These are phyloP conservation scores for Nannobrachium achirus DNA, from an alignment of 2,113 vertebrate genomes.

Conservation along the genomic window DNA sequence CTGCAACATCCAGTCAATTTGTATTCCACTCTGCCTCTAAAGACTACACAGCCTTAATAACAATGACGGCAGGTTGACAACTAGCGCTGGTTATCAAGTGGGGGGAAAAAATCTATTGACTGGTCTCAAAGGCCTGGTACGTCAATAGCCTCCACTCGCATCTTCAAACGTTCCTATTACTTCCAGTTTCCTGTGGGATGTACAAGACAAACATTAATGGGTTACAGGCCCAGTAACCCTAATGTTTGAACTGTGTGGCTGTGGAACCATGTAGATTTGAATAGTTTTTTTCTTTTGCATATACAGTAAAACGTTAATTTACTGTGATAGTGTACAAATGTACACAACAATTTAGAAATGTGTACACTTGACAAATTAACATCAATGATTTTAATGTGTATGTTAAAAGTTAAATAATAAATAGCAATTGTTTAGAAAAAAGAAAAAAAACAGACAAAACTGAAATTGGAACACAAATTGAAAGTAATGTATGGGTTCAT, in stretches of 20 bases:
- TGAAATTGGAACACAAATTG: no score
- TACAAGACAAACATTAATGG: slow-evolving; percentile 37
- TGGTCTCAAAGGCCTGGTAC: slow-evolving; percentile 47
- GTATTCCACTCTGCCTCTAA: slow-evolving; percentile 44
- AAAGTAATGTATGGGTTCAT: no score
- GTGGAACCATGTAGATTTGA: not conserved
- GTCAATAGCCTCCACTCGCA: slow-evolving; percentile 52
- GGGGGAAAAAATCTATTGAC: slow-evolving; percentile 44
- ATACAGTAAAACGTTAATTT: no score
- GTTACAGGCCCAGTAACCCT: slow-evolving; percentile 17
- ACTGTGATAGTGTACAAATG: no score
- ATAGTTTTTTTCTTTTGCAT: no score
- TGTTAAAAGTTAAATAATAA: no score
- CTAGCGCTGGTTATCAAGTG: slow-evolving; percentile 42
- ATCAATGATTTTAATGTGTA: no score
- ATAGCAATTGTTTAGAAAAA: no score
- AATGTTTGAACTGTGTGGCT: slow-evolving; percentile 28
- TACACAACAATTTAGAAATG: no score
- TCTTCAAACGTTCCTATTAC: slow-evolving; percentile 59
- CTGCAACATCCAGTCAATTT: slow-evolving; percentile 38
- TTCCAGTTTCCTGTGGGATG: slow-evolving; percentile 41
- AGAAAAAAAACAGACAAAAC: no score
- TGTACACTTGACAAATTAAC: no score
- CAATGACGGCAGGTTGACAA: slow-evolving; percentile 49
- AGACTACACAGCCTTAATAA: slow-evolving; percentile 46